Percentiles rank a stretch among this genome's conserved stretches.
These are phyloP conservation scores for Camelus dromedarius DNA, from an alignment of 2,113 vertebrate species.

Conservation along the genomic window DNA sequence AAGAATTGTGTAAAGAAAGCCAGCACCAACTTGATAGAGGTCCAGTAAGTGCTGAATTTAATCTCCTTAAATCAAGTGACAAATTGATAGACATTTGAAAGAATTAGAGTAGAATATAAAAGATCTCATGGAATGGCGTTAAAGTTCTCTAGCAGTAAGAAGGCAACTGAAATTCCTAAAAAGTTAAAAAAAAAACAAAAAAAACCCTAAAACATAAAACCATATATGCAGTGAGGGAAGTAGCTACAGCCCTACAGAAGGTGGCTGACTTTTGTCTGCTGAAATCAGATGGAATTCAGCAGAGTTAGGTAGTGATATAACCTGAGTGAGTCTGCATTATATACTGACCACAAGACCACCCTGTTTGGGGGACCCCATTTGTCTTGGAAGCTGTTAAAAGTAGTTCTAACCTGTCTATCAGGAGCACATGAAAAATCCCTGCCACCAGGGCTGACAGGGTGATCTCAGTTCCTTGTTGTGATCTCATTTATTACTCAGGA, in stretches of 20 bases:
- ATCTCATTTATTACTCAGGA: not conserved
- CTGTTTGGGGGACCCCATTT: not conserved
- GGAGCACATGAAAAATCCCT: not conserved
- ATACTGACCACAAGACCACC: not conserved
- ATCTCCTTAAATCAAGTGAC: not conserved
- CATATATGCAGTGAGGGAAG: not conserved
- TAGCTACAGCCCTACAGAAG: not conserved
- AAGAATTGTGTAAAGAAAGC: not conserved
- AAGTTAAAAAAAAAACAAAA: not conserved
- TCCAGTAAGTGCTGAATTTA: not conserved
- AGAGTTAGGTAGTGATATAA: not conserved
- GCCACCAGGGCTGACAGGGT: not conserved
- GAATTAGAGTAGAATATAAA: not conserved
- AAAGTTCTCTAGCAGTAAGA: not conserved
- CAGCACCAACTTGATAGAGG: not conserved
- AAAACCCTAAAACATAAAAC: not conserved
- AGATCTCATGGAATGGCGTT: not conserved
- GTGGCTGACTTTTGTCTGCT: not conserved
- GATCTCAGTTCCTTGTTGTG: not conserved
- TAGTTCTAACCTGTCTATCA: not conserved
- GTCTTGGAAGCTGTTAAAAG: not conserved
- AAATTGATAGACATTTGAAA: not conserved
- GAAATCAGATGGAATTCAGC: not conserved
- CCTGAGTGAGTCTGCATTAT: not conserved
- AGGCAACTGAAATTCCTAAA: not conserved